phyloP scores from a whole-genome alignment of 2,113 vertebrate species.

The Epinephelus cyanopodus region DNA sequence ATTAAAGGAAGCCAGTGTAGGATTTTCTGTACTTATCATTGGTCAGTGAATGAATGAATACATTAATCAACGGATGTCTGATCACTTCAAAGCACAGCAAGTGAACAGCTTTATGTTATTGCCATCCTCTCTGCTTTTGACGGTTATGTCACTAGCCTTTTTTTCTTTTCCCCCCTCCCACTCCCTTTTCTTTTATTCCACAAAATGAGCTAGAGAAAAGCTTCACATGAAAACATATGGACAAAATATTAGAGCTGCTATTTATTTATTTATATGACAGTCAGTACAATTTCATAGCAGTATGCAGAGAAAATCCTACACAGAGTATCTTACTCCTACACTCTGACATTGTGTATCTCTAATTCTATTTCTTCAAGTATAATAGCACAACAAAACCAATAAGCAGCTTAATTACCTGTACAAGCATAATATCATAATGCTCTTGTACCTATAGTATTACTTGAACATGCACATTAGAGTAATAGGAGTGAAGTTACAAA shows the following conservation, averaged over 20 bases:
- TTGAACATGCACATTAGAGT: background rate
- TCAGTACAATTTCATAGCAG: constrained; percentile 25
- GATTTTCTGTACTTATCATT: constrained; percentile 27
- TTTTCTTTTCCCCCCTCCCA: background rate
- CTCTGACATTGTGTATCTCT: constrained; percentile 25
- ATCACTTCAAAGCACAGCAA: constrained; percentile 45
- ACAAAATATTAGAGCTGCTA: constrained; percentile 27
- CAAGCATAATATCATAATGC: constrained; percentile 20
- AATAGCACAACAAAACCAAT: constrained; percentile 49
- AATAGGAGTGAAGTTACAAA: background rate
- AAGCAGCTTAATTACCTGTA: constrained; percentile 48
- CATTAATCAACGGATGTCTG: constrained; percentile 7
- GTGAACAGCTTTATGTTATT: constrained; percentile 28
- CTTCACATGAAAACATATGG: constrained; percentile 41
- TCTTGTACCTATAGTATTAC: background rate
- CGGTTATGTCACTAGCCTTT: constrained; percentile 13
- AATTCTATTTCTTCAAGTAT: constrained; percentile 30
- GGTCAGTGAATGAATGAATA: constrained; percentile 40
- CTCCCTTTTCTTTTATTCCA: background rate
- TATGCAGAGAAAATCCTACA: constrained; percentile 46
- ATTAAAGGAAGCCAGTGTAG: background rate
- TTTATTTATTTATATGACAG: constrained; percentile 33
- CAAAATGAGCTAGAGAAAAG: background rate
- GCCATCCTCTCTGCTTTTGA: constrained; percentile 26
- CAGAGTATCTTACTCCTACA: constrained; percentile 48